Percentiles rank a stretch among this genome's conserved stretches.
phyloP scores from a whole-genome alignment of 2,797 vertebrate species.

The Ciconia nigra region DNA sequence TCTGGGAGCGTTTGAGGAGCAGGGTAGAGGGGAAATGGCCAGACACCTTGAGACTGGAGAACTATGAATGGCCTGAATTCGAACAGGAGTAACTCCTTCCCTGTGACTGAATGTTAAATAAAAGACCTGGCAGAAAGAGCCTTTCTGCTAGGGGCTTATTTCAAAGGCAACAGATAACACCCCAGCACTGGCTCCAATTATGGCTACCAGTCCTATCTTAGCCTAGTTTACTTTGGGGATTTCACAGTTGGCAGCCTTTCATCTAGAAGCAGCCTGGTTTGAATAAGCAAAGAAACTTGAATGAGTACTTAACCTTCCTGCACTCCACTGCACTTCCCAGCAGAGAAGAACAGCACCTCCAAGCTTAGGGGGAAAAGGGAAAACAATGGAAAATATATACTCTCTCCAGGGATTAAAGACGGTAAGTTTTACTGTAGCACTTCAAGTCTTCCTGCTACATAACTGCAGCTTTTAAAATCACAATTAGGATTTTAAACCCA shows the following conservation, averaged over 20 bases:
- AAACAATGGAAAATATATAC: conserved; percentile 53
- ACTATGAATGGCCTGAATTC: neutral
- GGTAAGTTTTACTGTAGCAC: neutral
- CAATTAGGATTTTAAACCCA: conserved; percentile 53
- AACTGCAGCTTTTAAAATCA: conserved; percentile 45
- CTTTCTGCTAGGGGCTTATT: conserved; percentile 41
- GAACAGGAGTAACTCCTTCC: neutral
- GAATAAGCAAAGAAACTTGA: conserved; percentile 62
- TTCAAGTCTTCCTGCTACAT: conserved; percentile 26
- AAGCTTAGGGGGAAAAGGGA: conserved; percentile 31
- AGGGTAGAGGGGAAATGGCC: neutral
- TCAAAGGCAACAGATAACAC: conserved; percentile 52
- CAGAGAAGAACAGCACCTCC: conserved; percentile 52
- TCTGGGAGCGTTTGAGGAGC: neutral
- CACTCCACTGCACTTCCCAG: conserved; percentile 41
- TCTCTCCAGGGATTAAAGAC: conserved; percentile 31
- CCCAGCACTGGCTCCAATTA: conserved; percentile 52
- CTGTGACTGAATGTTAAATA: neutral
- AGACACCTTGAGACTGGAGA: neutral
- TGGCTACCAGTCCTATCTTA: conserved; percentile 34
- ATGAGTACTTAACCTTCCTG: conserved; percentile 63
- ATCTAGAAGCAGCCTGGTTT: conserved; percentile 60
- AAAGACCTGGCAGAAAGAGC: neutral
- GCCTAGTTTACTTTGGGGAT: conserved; percentile 58
- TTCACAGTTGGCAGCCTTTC: conserved; percentile 59